Percentiles rank a stretch among this genome's conserved stretches.
These are phyloP conservation scores for Lutraria lutraria DNA, from an alignment of 2,888 invertebrate genomes.

Conservation along the genomic window DNA sequence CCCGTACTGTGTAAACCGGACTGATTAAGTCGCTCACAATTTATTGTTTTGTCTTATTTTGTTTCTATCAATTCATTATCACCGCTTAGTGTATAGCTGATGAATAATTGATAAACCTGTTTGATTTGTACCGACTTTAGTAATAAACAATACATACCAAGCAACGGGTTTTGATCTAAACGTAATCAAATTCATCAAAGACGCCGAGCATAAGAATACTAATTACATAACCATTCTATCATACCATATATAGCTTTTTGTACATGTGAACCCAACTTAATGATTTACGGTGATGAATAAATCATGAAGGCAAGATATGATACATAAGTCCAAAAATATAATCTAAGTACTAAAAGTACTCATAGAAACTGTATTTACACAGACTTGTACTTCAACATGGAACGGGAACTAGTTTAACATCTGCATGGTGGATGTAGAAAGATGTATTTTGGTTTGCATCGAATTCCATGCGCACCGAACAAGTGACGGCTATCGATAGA, in stretches of 20 bases:
- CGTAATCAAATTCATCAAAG: neutral
- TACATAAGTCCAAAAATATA: neutral
- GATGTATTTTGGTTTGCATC: too few relatives aligned
- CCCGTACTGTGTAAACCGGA: neutral
- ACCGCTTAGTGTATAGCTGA: constrained; percentile 25
- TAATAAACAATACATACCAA: neutral
- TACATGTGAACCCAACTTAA: neutral
- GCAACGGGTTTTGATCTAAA: neutral
- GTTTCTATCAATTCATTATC: constrained; percentile 34
- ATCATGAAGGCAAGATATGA: neutral
- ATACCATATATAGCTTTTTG: neutral
- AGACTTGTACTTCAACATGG: too few relatives aligned
- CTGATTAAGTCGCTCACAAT: neutral
- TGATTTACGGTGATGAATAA: neutral
- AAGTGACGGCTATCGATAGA: too few relatives aligned
- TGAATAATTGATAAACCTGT: constrained; percentile 35
- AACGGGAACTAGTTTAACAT: too few relatives aligned
- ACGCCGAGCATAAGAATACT: neutral
- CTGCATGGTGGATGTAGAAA: too few relatives aligned
- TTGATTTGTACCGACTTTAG: neutral
- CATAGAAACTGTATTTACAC: too few relatives aligned
- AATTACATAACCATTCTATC: neutral
- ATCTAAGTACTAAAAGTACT: too few relatives aligned
- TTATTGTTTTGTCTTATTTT: neutral
- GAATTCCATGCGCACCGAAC: too few relatives aligned